These are phyloP conservation scores for Aethes cnicana DNA, from an alignment of 2,888 invertebrate species.

Conservation along the genomic window DNA sequence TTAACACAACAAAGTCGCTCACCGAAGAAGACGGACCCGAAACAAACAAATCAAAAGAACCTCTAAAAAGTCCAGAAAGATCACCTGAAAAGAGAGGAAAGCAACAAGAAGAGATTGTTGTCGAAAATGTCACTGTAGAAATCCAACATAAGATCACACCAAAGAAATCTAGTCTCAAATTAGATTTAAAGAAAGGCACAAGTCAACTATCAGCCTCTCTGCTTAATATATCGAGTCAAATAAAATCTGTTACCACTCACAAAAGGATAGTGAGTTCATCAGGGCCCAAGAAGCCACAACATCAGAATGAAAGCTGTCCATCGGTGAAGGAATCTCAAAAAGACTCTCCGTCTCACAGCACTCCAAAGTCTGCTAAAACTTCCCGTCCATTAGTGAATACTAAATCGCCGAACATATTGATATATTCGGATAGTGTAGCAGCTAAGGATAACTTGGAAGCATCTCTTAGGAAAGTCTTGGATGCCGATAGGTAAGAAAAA, in stretches of 20 bases:
- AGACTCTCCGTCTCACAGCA: conserved; percentile 54
- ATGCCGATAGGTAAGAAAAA: conserved; percentile 85
- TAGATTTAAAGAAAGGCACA: conserved; percentile 73
- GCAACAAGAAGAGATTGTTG: conserved; percentile 53
- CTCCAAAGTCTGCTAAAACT: conserved; percentile 68
- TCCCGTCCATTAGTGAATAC: conserved; percentile 80
- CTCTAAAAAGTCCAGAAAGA: conserved; percentile 40
- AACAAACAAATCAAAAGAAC: conserved; percentile 38
- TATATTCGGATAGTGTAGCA: conserved; percentile 89
- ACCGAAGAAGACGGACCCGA: conserved; percentile 57
- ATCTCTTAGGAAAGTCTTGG: conserved; percentile 86
- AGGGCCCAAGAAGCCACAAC: conserved; percentile 66
- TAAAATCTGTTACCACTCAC: conserved; percentile 76
- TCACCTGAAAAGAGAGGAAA: conserved; percentile 43
- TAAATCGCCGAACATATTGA: conserved; percentile 91
- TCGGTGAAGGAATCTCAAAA: conserved; percentile 55
- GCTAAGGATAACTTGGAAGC: conserved; percentile 88
- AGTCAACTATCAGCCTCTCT: conserved; percentile 70
- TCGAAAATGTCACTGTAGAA: conserved; percentile 77
- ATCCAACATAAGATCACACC: conserved; percentile 77
- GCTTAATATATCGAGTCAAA: conserved; percentile 77
- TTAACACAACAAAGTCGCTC: conserved; percentile 69
- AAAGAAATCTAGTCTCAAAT: conserved; percentile 73
- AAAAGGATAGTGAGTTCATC: conserved; percentile 73
- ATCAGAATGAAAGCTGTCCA: conserved; percentile 52